phyloP scores from a whole-genome alignment of 2,797 vertebrate genomes.

The Hydrophis major region DNA sequence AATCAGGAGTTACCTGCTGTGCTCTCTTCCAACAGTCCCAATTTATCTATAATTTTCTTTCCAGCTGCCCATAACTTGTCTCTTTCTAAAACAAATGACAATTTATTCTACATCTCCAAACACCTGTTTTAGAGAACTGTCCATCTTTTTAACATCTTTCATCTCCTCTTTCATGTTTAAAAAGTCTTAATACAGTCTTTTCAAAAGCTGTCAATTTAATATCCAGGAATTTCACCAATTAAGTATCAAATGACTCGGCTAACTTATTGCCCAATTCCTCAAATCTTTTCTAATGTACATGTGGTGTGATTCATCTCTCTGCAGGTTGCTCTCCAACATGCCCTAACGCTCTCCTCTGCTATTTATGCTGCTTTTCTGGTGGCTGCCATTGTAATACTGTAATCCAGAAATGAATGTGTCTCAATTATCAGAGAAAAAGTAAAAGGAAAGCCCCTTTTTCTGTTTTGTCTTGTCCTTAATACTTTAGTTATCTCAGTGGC shows the following conservation, averaged over 20 bases:
- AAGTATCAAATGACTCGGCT: background rate
- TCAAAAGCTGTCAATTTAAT: background rate
- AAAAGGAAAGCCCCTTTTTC: background rate
- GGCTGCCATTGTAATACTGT: background rate
- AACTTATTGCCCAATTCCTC: background rate
- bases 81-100: background rate
- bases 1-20: background rate
- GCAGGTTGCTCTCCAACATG: background rate
- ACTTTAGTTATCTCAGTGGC: background rate
- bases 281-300: background rate
- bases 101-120: background rate
- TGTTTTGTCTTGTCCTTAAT: background rate
- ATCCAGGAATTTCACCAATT: background rate
- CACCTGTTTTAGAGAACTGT: background rate
- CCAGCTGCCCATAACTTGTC: background rate
- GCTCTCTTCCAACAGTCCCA: background rate
- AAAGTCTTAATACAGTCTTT: background rate
- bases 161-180: background rate
- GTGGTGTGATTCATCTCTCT: background rate
- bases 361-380: background rate
- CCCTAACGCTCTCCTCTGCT: background rate
- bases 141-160: background rate
- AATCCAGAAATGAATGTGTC: background rate
- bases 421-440: background rate
- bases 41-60: background rate